Evolutionary conservation across 2,797 vertebrate genomes (phyloP), one percentile per base, ranked within the genome.

Genomic region (Enteromius radiatus): DNA sequence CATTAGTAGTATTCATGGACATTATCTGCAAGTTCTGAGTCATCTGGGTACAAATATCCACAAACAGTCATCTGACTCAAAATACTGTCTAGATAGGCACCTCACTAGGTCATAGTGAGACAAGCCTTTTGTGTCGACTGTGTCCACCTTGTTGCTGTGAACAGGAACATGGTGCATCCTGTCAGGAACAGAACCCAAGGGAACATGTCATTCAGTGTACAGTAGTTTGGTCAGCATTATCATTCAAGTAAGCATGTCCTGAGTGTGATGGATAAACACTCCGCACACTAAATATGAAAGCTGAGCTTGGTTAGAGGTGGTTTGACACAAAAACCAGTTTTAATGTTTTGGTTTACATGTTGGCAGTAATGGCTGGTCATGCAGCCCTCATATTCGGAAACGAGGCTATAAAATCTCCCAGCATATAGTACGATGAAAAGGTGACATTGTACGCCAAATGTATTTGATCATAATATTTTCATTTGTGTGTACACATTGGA

Each of bases 141-240:
- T 80, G n/a, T 68, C 76, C 76, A 73, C 14, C n/a, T 41, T 41
- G 23, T 45, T 79, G 47, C 52, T 21, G 31, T 47, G 54, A 63
- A 59, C 69, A 26, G 79, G 56, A 73, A 81, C 31, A 73, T 38
- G 69, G 69, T 63, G 69, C 56, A 74, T 81, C 79, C 79, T 81
- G 79, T 47, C 70, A 64, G 79, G 21, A 73, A 64, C 70, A 52
- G 31, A 74, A 71, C 59, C 11, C 43, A 47, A 52, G 43, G 59
- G 33, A 81, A 28, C 5, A 21, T 65, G 43, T 49, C 69, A 74
- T 64, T 52, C 41, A 74, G n/a, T 52, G 52, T 70, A 61, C 68
- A 47, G 45, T 28, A 54, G 63, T 28, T 26, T 19, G 10, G 70
- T 74, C 70, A 81, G 80, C 59, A 52, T 15, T 65, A 75, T 28